Evolutionary conservation across 2,888 invertebrate genomes (phyloP), one percentile per base, ranked within the genome.

Genomic region (Laothoe populi): DNA sequence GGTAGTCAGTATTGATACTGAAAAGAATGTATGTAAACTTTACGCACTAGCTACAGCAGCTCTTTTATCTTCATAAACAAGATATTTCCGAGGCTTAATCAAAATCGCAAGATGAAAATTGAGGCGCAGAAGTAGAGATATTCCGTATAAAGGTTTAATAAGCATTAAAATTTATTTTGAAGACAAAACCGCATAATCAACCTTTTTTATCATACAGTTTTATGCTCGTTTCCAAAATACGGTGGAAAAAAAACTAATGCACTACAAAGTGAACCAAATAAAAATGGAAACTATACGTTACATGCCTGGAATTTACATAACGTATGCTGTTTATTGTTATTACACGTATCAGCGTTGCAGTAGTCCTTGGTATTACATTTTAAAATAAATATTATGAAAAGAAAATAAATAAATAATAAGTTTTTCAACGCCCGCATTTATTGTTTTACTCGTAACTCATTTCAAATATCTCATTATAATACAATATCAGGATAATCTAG

Each of bases 291-390:
- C 16, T 57, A 45, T 42, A 21, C 61, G 61, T 61, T 59, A 70
- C 73, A 66, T 68, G 88, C 89, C 81, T 71, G 77, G 72, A 79
- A 86, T 80, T 80, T 82, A 70, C 89, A 90, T 63, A 86, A 71
- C 2, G 78, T 81, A 61, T 87, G 82, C 64, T 84, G 78, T 64
- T 82, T 82, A 60, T 71, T 83, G 42, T 79, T 79, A 65, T 75
- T 75, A 64, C 87, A 88, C 71, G 72, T 74, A 57, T 74, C 71
- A 16, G 71, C 59, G 62, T 69, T 72, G 65, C 88, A 88, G 66
- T 83, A 82, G 70, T 82, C 77, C 70, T 73, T 74, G 48, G 76
- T 71, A 59, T 65, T 57, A 66, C 74, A 77, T 66, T 65, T 66
- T 19, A 66, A 58, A 23, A 72, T 59, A 68, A 67, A 67, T 62